A percentile compares a stretch with the other conserved stretches of the same genome.
These are phyloP conservation scores for Oreortyx pictus DNA, from an alignment of 2,797 vertebrate genomes.

Conservation along the genomic window DNA sequence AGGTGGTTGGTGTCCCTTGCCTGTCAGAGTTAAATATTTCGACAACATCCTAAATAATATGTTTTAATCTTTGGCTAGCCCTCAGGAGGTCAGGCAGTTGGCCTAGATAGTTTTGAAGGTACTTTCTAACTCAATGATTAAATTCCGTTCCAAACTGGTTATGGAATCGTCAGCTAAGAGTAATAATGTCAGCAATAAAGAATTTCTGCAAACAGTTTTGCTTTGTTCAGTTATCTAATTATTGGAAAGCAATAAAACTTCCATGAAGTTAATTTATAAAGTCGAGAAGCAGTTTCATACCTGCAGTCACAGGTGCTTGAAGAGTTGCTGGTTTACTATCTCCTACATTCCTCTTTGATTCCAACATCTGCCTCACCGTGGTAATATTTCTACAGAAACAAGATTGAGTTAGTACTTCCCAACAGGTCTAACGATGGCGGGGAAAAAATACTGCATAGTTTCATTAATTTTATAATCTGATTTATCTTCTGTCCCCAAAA, in stretches of 20 bases:
- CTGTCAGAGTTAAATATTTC: background rate
- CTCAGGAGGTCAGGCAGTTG: background rate
- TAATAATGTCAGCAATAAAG: background rate
- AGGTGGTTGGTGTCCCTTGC: background rate
- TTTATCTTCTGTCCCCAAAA: background rate
- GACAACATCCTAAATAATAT: background rate
- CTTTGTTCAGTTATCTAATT: background rate
- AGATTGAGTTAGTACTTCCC: slow-evolving; percentile 28
- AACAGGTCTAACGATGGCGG: background rate
- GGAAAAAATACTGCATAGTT: background rate
- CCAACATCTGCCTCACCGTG: slow-evolving; percentile 84
- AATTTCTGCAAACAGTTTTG: background rate
- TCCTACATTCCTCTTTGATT: slow-evolving; percentile 80
- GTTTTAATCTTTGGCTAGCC: background rate
- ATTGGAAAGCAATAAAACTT: background rate
- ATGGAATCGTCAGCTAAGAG: background rate
- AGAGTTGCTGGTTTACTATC: slow-evolving; percentile 73
- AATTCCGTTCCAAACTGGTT: background rate
- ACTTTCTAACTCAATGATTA: background rate
- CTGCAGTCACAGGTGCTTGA: slow-evolving; percentile 77
- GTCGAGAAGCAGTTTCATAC: slow-evolving; percentile 52
- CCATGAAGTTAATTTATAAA: background rate
- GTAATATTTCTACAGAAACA: slow-evolving; percentile 73
- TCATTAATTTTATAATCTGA: background rate
- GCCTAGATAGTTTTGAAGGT: background rate